phyloP scores from a whole-genome alignment of 2,797 vertebrate species.

The Nyctibius grandis region DNA sequence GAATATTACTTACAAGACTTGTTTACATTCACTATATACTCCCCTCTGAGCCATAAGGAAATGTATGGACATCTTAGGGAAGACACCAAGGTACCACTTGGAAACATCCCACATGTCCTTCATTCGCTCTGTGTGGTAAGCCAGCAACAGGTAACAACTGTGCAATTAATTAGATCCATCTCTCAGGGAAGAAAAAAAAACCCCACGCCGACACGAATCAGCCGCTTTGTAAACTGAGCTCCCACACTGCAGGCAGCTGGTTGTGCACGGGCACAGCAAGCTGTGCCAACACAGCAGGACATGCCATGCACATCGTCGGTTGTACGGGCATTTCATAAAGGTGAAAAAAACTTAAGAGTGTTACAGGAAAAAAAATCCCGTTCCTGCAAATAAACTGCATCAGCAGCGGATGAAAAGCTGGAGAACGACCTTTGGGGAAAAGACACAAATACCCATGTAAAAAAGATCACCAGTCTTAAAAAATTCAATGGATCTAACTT shows the following conservation, averaged over 20 bases:
- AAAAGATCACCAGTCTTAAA: neutral
- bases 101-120: neutral
- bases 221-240: neutral
- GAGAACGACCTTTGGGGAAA: neutral
- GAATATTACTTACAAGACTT: neutral
- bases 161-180: constrained; percentile 1
- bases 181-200: neutral
- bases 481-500: neutral
- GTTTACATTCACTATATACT: neutral
- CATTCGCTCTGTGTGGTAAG: neutral
- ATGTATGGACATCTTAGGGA: neutral
- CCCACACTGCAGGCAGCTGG: neutral
- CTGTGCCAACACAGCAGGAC: neutral
- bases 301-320: neutral
- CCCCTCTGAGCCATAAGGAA: neutral
- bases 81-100: neutral
- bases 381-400: neutral
- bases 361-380: neutral
- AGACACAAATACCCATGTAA: fast-evolving
- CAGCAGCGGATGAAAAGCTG: neutral
- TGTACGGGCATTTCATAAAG: neutral
- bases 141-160: constrained; percentile 12
- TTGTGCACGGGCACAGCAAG: neutral
- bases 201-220: neutral
- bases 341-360: neutral